Evolutionary conservation across 2,888 invertebrate genomes (phyloP).

Genomic region (Melinaea menophilus): DNA sequence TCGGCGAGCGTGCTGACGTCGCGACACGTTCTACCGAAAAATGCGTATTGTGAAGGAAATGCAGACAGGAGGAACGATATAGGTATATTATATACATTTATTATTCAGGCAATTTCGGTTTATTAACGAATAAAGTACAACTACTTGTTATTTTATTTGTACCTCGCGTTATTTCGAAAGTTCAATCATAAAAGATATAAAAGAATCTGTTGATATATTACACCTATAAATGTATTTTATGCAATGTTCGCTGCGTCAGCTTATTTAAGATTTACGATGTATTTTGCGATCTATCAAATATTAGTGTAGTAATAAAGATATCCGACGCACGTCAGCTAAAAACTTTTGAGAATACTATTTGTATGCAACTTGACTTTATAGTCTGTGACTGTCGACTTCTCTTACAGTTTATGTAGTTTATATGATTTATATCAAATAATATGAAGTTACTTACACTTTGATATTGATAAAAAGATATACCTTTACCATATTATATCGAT

Average conservation of each 20-base stretch:
- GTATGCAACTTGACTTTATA: not conserved
- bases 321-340: constrained; percentile 2
- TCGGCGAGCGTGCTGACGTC: constrained; percentile 11
- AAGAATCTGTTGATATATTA: not conserved
- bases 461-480: too few species aligned
- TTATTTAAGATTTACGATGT: constrained; percentile 7
- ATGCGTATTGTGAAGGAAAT: constrained; percentile 21
- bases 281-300: constrained; percentile 3
- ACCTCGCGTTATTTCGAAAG: not conserved
- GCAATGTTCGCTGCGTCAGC: not conserved
- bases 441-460: too few species aligned
- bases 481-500: too few species aligned
- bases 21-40: constrained; percentile 2
- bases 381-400: not conserved
- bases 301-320: constrained; percentile 1
- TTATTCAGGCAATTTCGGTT: too few species aligned
- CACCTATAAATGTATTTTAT: not conserved
- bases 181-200: constrained; percentile 1
- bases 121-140: too few species aligned
- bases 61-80: constrained; percentile 17
- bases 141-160: too few species aligned
- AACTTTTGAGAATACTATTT: constrained; percentile 1
- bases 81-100: constrained; percentile 6
- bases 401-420: not conserved
- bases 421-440: not conserved